Evolutionary conservation across 1,140 invertebrate genomes (phyloP).

Genomic region (Nautilus pompilius): DNA sequence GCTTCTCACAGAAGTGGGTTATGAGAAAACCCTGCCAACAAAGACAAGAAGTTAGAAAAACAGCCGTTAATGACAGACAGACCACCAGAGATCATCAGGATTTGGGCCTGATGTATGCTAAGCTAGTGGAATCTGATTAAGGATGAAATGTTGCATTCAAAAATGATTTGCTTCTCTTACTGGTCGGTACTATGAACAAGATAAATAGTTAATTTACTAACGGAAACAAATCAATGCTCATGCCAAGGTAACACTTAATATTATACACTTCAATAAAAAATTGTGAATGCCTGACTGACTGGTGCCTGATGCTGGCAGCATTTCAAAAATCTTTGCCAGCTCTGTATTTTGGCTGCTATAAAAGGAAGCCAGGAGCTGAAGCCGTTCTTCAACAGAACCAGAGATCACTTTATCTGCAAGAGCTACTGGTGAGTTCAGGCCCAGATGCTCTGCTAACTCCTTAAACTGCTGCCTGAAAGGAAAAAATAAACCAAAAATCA

Average conservation of each 20-base stretch:
- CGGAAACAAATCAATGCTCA: too few species aligned
- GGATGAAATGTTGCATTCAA: slow-evolving; percentile 1
- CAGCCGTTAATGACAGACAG: background rate
- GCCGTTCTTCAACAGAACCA: slow-evolving; percentile 7
- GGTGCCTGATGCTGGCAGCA: background rate
- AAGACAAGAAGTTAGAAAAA: too few species aligned
- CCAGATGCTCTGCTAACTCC: background rate
- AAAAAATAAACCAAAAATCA: background rate
- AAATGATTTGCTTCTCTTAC: slow-evolving; percentile 7
- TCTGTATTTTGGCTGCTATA: slow-evolving; percentile 9
- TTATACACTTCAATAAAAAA: too few species aligned
- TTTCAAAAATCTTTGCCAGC: slow-evolving; percentile 1
- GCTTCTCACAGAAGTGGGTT: too few species aligned
- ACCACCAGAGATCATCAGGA: background rate
- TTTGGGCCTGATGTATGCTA: too few species aligned
- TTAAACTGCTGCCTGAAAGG: slow-evolving; percentile 12
- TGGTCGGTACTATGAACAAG: background rate
- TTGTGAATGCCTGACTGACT: too few species aligned
- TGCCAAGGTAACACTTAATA: too few species aligned
- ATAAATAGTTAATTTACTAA: slow-evolving; percentile 17
- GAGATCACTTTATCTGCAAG: slow-evolving; percentile 14
- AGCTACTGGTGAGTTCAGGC: background rate
- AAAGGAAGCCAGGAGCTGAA: slow-evolving; percentile 11
- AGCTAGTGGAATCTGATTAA: too few species aligned
- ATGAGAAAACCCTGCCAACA: too few species aligned